Evolutionary conservation across 2,888 invertebrate species (phyloP).

Genomic region (Lepidocyrtinus sp.): DNA sequence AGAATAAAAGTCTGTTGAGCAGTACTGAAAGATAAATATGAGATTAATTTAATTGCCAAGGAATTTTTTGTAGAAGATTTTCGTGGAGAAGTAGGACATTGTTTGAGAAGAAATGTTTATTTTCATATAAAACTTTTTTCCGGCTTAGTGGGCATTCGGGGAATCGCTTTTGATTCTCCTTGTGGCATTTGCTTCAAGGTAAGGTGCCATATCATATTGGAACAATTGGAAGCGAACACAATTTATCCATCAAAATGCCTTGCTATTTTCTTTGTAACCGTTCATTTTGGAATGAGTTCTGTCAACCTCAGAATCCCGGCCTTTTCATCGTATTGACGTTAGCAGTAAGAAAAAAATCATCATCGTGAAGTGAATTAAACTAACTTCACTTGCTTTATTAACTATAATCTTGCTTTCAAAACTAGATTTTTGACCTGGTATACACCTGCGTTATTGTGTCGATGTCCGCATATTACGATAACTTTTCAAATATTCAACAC

Average conservation of each 20-base stretch:
- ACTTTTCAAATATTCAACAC: constrained; percentile 25
- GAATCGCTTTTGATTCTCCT: too few species aligned
- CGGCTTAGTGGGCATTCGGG: too few species aligned
- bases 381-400: neutral
- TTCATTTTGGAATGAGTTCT: constrained; percentile 51
- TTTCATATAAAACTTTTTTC: too few species aligned
- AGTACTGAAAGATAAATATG: constrained; percentile 14
- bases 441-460: constrained; percentile 25
- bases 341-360: constrained; percentile 1
- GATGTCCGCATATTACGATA: constrained; percentile 38
- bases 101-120: neutral
- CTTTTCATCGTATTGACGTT: constrained; percentile 32
- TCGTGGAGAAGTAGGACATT: neutral
- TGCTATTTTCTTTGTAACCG: constrained; percentile 18
- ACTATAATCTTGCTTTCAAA: neutral
- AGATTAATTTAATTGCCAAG: neutral
- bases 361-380: too few species aligned
- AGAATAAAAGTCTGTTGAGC: constrained; percentile 56
- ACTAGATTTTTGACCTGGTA: constrained; percentile 26
- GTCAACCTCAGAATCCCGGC: constrained; percentile 34
- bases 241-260: constrained; percentile 7
- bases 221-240: neutral
- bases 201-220: too few species aligned
- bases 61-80: neutral
- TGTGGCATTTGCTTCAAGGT: too few species aligned